Conservation (phyloP, 2,888 invertebrate genomes). For the Mantis religiosa region DNA sequence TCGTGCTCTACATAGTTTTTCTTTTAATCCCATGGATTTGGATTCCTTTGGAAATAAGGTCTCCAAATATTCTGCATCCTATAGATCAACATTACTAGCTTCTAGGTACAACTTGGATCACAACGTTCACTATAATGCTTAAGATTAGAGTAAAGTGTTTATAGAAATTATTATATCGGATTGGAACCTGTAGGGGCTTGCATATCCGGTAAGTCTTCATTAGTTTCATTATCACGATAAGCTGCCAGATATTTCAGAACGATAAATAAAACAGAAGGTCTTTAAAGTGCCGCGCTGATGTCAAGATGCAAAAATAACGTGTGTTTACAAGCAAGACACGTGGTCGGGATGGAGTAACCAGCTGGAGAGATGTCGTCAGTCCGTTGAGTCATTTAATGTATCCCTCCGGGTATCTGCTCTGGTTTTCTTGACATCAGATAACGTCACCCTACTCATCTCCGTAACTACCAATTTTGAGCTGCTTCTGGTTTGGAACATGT, state of each 20-base stretch:
- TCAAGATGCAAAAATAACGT: not conserved
- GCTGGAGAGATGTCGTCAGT: not conserved
- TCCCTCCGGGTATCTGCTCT: not conserved
- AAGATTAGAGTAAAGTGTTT: no score
- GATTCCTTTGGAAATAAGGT: no score
- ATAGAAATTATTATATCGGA: no score
- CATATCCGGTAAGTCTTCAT: not conserved
- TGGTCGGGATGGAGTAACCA: not conserved
- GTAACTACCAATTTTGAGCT: not conserved
- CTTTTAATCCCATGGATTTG: no score
- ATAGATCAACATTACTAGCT: no score
- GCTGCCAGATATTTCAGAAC: not conserved
- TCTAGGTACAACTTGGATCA: no score
- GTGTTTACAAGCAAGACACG: not conserved
- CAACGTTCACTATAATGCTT: no score
- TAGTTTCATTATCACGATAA: not conserved
- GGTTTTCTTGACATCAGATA: not conserved
- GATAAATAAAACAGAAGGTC: not conserved
- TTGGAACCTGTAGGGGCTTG: no score
- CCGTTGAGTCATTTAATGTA: not conserved
- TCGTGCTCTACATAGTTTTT: no score
- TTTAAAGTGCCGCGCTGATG: not conserved
- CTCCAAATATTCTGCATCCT: no score
- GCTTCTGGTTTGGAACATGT: not conserved
- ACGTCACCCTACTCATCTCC: not conserved